A percentile compares a stretch with the other conserved stretches of the same genome.
Evolutionary conservation across 2,888 invertebrate genomes (phyloP).

Genomic region (Agonopterix subpropinquella): DNA sequence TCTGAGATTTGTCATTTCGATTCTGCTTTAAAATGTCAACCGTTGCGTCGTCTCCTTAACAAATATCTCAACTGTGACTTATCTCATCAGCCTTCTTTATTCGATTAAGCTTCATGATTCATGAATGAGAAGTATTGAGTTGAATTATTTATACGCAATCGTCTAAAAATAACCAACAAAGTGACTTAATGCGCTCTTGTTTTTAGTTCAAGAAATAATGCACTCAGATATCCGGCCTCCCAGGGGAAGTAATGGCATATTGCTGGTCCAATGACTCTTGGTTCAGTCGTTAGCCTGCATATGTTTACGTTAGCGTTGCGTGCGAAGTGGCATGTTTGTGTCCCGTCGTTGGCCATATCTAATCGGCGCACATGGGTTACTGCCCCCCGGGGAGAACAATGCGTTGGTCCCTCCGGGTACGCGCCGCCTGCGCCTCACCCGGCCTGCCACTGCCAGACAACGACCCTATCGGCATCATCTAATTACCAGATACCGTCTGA

Average conservation of each 20-base stretch:
- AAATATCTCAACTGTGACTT: neutral
- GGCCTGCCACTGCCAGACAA: constrained; percentile 12
- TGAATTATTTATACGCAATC: too few species aligned
- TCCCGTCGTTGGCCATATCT: constrained; percentile 50
- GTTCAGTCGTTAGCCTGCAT: neutral
- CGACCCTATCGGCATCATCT: constrained; percentile 19
- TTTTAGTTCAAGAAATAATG: neutral
- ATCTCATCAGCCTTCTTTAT: neutral
- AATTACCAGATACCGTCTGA: constrained; percentile 4
- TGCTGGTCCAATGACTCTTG: neutral
- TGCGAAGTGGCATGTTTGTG: constrained; percentile 20
- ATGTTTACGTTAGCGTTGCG: constrained; percentile 19
- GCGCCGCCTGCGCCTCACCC: neutral
- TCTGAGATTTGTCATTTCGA: too few species aligned
- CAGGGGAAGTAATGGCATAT: neutral
- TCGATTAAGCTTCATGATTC: neutral
- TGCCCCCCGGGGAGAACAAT: constrained; percentile 72
- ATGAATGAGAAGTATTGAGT: neutral
- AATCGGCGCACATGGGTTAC: constrained; percentile 69
- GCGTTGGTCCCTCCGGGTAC: constrained; percentile 56
- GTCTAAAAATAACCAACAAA: too few species aligned
- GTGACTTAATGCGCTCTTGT: too few species aligned
- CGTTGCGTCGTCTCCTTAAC: too few species aligned
- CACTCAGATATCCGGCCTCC: neutral
- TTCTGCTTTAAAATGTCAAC: too few species aligned